Base-by-base conservation (phyloP, 2,113 vertebrate genomes). In the Gymnobelideus leadbeateri region DNA sequence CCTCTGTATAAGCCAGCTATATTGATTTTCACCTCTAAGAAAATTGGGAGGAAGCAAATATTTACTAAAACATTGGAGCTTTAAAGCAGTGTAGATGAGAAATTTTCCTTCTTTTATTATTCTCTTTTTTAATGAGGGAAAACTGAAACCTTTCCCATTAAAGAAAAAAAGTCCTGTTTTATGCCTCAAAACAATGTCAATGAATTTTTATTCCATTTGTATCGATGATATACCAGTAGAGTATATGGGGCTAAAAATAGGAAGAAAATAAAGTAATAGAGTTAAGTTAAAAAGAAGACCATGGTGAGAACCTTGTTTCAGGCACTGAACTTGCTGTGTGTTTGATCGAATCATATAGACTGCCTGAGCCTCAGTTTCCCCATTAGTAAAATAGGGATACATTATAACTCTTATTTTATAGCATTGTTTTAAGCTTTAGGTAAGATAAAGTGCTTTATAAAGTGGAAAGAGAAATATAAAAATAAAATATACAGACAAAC, bases 21-120 rank as follows among this genome's bases (percentile, higher is more conserved):
- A 95, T 96, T 94, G 96, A 96, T 96, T 95, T 97, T 61, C 94
- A 89, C 91, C 93, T 95, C 94, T 89, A 91, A 95, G 92, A 89
- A 96, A 95, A 96, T 37, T 52, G 51, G 93, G 91, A 95, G 89
- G 97, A 97, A 93, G 21, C 92, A 95, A 95, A 91, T 94, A 95
- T 97, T 97, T 97, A 94, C 94, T 93, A 61, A 96, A 97, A 91
- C 0, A 50, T 16, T 24, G 77, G 49, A 90, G 84, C 47, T 94
- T 97, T 97, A 92, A 94, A 94, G n/a, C 24, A 89, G 6, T 68
- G 54, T 53, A 11, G 91, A 51, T 0, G 90, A 91, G 95, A 93
- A 50, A 91, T 47, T 51, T 37, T 43, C 47, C 96, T 89, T 50
- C 68, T 7, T 0, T 0, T 9, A 1, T 31, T 28, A 51, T 8